These are phyloP conservation scores for Apodemia mormo DNA, from an alignment of 2,888 invertebrate genomes.

Conservation along the genomic window DNA sequence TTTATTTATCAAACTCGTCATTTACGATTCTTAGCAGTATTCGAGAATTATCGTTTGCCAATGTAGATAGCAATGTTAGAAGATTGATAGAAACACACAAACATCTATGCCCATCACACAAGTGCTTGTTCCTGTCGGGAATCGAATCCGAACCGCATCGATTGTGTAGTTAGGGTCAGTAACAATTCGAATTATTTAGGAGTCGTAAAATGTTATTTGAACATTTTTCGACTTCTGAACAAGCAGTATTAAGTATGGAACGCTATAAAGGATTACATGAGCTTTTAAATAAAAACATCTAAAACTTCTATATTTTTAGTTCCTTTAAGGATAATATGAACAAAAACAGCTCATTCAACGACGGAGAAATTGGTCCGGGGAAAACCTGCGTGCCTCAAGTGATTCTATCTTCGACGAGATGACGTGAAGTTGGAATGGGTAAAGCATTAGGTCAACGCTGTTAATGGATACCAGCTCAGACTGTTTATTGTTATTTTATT, in stretches of 20 bases:
- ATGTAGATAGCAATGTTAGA: neutral
- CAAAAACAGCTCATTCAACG: neutral
- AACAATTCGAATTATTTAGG: too few species aligned
- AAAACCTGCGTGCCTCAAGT: constrained; percentile 3
- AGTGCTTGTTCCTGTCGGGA: too few species aligned
- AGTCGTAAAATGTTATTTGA: neutral
- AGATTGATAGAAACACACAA: neutral
- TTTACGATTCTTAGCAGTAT: neutral
- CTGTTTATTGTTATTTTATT: neutral
- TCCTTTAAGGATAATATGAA: neutral
- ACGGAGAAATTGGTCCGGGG: neutral
- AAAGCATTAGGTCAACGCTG: neutral
- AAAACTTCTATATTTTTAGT: neutral
- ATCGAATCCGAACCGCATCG: too few species aligned
- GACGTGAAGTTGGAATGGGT: neutral
- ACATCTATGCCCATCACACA: too few species aligned
- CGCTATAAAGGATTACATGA: neutral
- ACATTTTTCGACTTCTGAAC: neutral
- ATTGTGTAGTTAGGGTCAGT: too few species aligned
- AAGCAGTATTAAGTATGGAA: neutral
- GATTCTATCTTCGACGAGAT: constrained; percentile 9
- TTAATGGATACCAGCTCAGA: neutral
- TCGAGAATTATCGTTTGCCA: neutral
- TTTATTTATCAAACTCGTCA: neutral
- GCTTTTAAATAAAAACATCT: neutral